A percentile compares a stretch with the other conserved stretches of the same genome.
phyloP scores from a whole-genome alignment of 2,113 vertebrate species.

The Scartelaos histophorus region DNA sequence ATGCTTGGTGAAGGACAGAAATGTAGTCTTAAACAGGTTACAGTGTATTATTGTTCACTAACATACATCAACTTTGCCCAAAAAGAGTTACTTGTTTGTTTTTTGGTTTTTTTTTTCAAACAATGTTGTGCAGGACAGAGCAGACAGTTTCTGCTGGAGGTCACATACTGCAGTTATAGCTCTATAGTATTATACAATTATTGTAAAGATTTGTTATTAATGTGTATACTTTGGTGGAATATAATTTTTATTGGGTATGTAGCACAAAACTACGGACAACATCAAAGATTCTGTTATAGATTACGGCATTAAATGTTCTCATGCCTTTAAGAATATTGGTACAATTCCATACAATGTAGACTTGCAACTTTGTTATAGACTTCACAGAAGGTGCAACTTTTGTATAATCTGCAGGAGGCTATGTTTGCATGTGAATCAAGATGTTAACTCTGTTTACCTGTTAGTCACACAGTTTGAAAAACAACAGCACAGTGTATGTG shows the following conservation, averaged over 20 bases:
- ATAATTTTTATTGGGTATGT: no score
- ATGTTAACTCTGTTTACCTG: not conserved
- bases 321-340: not conserved
- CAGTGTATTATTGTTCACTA: not conserved
- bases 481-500: not conserved
- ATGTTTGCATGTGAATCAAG: no score
- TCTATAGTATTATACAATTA: not conserved
- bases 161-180: not conserved
- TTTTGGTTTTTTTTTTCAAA: not conserved
- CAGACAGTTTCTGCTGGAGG: not conserved
- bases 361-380: not conserved
- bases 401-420: not conserved
- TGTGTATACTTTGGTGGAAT: no score
- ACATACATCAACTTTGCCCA: not conserved
- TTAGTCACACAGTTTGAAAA: not conserved
- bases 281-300: no score
- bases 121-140: not conserved
- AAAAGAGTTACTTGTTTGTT: not conserved
- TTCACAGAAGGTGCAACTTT: not conserved
- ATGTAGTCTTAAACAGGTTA: not conserved
- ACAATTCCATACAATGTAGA: not conserved
- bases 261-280: no score
- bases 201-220: no score
- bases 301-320: no score
- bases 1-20: not conserved